phyloP scores from a whole-genome alignment of 2,797 vertebrate genomes.

The Thaleichthys pacificus region DNA sequence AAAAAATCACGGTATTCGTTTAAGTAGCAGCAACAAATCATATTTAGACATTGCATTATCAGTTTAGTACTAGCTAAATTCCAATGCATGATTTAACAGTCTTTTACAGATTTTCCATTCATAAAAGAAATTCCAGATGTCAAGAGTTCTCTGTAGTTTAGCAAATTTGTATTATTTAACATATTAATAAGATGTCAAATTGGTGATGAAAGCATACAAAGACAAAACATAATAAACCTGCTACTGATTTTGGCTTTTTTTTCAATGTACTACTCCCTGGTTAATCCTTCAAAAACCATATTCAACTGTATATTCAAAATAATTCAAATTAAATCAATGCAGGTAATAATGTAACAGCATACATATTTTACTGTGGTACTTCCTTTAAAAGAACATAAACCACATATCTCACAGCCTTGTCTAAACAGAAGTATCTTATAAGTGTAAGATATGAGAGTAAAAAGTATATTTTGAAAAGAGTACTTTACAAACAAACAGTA shows the following conservation, averaged over 20 bases:
- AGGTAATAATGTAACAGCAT: conserved; percentile 24
- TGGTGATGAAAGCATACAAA: not conserved
- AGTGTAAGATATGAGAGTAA: conserved; percentile 9
- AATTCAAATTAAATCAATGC: too few relatives aligned
- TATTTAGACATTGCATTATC: conserved; percentile 6
- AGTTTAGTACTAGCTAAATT: conserved; percentile 2
- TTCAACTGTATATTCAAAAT: too few relatives aligned
- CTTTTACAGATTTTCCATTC: conserved; percentile 21
- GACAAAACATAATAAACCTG: not conserved
- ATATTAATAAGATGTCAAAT: not conserved
- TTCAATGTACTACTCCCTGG: not conserved
- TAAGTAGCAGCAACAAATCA: conserved; percentile 27
- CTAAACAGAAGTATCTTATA: conserved; percentile 19
- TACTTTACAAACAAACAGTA: not conserved
- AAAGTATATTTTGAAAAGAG: not conserved
- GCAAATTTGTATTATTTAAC: not conserved
- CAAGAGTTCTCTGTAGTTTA: not conserved
- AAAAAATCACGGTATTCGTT: conserved; percentile 38
- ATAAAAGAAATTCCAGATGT: not conserved
- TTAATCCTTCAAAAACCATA: not conserved
- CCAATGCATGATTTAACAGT: conserved; percentile 33
- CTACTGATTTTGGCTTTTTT: not conserved
- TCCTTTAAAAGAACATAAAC: conserved; percentile 26
- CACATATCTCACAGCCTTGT: conserved; percentile 14
- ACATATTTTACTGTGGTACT: conserved; percentile 11